Base-by-base conservation (phyloP, 1,140 invertebrate species). In the Piezodorus guildinii region DNA sequence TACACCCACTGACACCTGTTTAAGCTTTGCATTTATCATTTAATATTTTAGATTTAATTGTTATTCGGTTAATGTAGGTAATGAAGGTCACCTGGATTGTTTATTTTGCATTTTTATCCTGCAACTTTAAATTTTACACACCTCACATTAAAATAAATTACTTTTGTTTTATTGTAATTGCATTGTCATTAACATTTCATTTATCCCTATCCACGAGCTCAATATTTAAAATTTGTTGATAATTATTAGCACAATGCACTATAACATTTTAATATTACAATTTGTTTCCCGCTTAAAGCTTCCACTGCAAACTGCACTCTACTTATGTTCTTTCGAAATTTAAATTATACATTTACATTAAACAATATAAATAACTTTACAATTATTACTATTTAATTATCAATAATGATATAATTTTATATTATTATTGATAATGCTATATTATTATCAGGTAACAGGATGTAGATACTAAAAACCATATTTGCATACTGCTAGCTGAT, bases 231-330 rank as follows among this genome's bases (percentile, higher is more conserved):
- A 21, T 49, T 43, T 62, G 44, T 56, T 34, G n/a, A n/a, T 63
- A 34, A 25, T 54, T 43, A 25, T 56, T 45, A 23, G 62, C 62
- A 49, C 45, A 54, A 12, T 63, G 61, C 54, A 54, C 43, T 34
- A 25, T 23, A 25, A 23, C 4, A 21, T 58, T 58, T 27, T 23
- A 27, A 25, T 25, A 58, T 58, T 58, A 23, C 54, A 44, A 10
- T 51, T 54, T 45, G 45, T n/a, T 25, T 56, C 51, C 43, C 61
- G 61, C 61, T 62, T 62, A 62, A 49, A 14, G 62, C 62, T 63
- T 63, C 25, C 62, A 63, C 62, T 30, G 62, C 62, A 52, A 63
- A 45, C n/a, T 63, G 62, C 62, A 63, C 62, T 27, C 49, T 39
- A 25, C 46, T 64, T 51, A n/a, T 60, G 46, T 19, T 25, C 27